Base-by-base conservation (phyloP, 2,113 vertebrate species). In the Epinephelus moara region DNA sequence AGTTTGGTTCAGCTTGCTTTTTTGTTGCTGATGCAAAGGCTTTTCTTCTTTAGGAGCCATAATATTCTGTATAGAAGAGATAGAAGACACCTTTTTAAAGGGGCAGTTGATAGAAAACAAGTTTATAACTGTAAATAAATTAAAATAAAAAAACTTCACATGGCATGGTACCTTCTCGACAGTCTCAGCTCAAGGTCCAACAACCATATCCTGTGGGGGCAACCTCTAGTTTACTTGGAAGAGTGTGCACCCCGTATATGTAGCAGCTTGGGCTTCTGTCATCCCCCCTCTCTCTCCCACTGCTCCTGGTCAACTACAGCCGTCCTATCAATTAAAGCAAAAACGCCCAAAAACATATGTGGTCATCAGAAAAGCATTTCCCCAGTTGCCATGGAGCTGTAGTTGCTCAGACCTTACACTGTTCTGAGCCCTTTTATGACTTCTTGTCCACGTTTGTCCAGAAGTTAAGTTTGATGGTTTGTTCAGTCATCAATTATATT, bases 1-100 rank as follows among this genome's bases (percentile, higher is more conserved):
- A 66, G 45, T 74, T 80, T 19, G 30, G 7, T 42, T 61, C 27
- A 42, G 56, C 23, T 49, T 5, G 49, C 5, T 17, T 81, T 81
- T 30, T 62, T 27, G 19, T 55, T 12, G 9, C 40, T 42, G 11
- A 33, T 63, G 1, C 15, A 55, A 40, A 70, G 14, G 37, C 6
- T 60, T 60, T 50, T 62, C n/a, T 70, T 49, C 27, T 66, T 60
- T 66, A 59, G 25, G 59, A 53, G 55, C 61, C 23, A 4, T 33
- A 45, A 19, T 71, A 19, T 27, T 80, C 27, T 80, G 6, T 57
- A 60, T 30, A 18, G 19, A 60, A 62, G 14, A 59, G 53, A 60
- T 30, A 17, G 3, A 62, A 13, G 30, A 37, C 40, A 18, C 33
- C 33, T 37, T 9, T 50, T 10, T 33, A 0, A 40, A 63, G 14